These are phyloP conservation scores for Sakesphorus luctuosus DNA, from an alignment of 2,113 vertebrate genomes.

Conservation along the genomic window DNA sequence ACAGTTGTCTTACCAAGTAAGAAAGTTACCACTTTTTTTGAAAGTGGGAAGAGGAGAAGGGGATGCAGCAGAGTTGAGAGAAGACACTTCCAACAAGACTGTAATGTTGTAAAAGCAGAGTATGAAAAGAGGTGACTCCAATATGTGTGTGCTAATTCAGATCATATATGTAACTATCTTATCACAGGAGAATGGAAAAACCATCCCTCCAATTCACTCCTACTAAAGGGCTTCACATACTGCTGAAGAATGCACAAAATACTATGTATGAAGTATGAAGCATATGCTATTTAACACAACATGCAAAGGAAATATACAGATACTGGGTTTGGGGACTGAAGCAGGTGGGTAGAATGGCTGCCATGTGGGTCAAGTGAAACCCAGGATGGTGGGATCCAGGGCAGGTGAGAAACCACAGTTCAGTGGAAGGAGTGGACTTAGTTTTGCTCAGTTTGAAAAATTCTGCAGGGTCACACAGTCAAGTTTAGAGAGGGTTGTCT, in stretches of 20 bases:
- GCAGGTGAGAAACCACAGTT: accelerated
- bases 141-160: neutral
- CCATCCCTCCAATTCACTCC: neutral
- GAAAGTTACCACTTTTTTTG: neutral
- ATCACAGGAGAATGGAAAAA: neutral
- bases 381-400: neutral
- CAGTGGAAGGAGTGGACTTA: accelerated
- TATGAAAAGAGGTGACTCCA: neutral
- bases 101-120: neutral
- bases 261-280: neutral
- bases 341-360: neutral
- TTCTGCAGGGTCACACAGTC: neutral
- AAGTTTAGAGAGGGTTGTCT: neutral
- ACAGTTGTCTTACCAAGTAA: neutral
- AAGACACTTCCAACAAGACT: neutral
- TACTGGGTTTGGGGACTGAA: neutral
- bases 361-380: neutral
- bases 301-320: neutral
- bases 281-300: neutral
- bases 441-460: neutral
- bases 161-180: neutral
- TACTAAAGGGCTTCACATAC: neutral
- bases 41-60: neutral
- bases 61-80: neutral
- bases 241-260: neutral